Percentiles rank a stretch among this genome's conserved stretches.
phyloP scores from a whole-genome alignment of 2,797 vertebrate genomes.

The Choloepus didactylus region DNA sequence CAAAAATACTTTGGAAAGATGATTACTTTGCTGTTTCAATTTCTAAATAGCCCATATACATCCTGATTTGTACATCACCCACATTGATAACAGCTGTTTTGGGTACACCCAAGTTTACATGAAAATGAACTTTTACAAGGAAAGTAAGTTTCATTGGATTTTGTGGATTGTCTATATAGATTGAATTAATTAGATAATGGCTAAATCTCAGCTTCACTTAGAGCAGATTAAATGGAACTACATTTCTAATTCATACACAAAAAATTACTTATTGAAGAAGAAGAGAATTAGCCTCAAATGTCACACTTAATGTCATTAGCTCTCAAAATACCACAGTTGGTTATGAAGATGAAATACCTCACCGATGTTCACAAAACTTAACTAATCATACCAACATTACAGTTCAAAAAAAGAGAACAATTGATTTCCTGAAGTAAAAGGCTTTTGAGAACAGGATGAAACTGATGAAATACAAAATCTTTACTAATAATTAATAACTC shows the following conservation, averaged over 20 bases:
- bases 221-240: slow-evolving; percentile 26
- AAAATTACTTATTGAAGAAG: slow-evolving; percentile 25
- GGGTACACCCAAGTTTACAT: neutral
- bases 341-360: slow-evolving; percentile 65
- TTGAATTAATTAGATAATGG: slow-evolving; percentile 54
- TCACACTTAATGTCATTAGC: slow-evolving; percentile 54
- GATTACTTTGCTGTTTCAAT: neutral
- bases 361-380: slow-evolving; percentile 64
- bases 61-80: neutral
- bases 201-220: slow-evolving; percentile 27
- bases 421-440: slow-evolving; percentile 66
- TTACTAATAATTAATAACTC: slow-evolving; percentile 69
- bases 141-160: slow-evolving; percentile 53
- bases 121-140: slow-evolving; percentile 51
- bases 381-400: slow-evolving; percentile 25
- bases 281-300: slow-evolving; percentile 71
- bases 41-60: neutral
- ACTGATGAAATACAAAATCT: slow-evolving; percentile 61
- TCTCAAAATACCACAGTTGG: slow-evolving; percentile 66
- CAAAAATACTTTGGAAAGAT: neutral
- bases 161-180: neutral
- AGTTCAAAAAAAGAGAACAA: slow-evolving; percentile 69
- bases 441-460: slow-evolving; percentile 59
- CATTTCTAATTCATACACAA: slow-evolving; percentile 32
- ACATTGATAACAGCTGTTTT: slow-evolving; percentile 27